Percentiles rank a stretch among this genome's conserved stretches.
phyloP scores from a whole-genome alignment of 2,888 invertebrate species.

The Horisme vitalbata region DNA sequence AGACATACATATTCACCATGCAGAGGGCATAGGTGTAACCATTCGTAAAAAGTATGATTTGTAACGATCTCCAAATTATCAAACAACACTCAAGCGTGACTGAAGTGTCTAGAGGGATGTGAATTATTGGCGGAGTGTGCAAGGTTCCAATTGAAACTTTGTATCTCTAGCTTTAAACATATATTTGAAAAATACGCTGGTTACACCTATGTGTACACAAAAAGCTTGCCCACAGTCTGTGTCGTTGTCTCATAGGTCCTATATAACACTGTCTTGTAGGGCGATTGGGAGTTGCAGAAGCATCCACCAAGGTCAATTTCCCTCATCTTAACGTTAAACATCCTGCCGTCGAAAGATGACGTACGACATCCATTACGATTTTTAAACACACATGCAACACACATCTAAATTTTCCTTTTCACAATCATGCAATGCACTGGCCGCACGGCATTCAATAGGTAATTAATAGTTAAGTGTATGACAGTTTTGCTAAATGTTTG shows the following conservation, averaged over 20 bases:
- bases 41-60: constrained; percentile 3
- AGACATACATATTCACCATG: constrained; percentile 52
- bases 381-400: constrained; percentile 81
- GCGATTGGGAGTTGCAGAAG: constrained; percentile 67
- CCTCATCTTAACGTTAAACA: constrained; percentile 76
- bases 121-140: too few relatives aligned
- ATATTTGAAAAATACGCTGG: too few relatives aligned
- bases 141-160: too few relatives aligned
- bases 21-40: constrained; percentile 38
- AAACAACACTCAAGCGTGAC: too few relatives aligned
- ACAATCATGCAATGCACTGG: constrained; percentile 76
- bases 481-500: constrained; percentile 57
- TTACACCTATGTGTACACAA: constrained; percentile 33
- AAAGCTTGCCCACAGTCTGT: constrained; percentile 43
- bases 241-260: constrained; percentile 48
- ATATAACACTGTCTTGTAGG: constrained; percentile 71
- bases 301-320: constrained; percentile 81
- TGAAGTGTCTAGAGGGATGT: too few relatives aligned
- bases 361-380: constrained; percentile 76
- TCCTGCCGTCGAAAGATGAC: constrained; percentile 75
- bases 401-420: constrained; percentile 71
- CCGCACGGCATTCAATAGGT: constrained; percentile 43
- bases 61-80: too few relatives aligned
- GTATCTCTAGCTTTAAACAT: too few relatives aligned
- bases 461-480: constrained; percentile 44